Percentiles rank a stretch among this genome's conserved stretches.
phyloP scores from a whole-genome alignment of 2,888 invertebrate genomes.

The Zaprionus lineosus region DNA sequence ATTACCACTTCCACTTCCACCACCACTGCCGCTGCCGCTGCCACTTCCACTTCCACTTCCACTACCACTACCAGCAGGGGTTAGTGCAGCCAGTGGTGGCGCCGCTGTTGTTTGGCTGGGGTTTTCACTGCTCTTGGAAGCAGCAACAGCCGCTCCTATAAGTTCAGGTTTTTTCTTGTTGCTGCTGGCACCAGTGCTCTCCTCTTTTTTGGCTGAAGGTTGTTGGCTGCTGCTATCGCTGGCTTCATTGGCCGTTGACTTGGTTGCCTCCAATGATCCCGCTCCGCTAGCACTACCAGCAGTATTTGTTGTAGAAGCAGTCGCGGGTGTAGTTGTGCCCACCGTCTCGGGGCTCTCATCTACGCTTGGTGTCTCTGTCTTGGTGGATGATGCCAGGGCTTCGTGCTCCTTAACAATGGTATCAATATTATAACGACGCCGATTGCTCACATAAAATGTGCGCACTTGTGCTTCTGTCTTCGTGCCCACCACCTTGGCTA shows the following conservation, averaged over 20 bases:
- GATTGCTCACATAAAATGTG: constrained; percentile 95
- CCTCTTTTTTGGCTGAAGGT: constrained; percentile 48
- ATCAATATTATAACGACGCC: constrained; percentile 94
- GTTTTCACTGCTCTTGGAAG: constrained; percentile 15
- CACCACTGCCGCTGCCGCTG: too few species aligned
- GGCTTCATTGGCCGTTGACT: constrained; percentile 19
- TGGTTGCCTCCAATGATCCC: not conserved
- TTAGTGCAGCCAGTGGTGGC: not conserved
- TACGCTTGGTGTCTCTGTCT: constrained; percentile 39
- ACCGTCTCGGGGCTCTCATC: constrained; percentile 38
- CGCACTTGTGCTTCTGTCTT: constrained; percentile 97
- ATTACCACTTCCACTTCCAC: too few species aligned
- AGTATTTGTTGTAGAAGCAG: constrained; percentile 3
- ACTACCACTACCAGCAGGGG: constrained; percentile 1
- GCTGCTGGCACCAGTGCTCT: constrained; percentile 4
- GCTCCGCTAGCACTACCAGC: constrained; percentile 1
- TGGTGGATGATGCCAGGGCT: constrained; percentile 81
- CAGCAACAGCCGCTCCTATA: not conserved
- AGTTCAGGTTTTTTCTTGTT: constrained; percentile 49
- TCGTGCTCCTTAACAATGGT: constrained; percentile 93
- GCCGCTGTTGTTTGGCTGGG: not conserved
- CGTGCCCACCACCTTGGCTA: constrained; percentile 96
- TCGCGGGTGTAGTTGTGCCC: not conserved
- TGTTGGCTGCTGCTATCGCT: constrained; percentile 30
- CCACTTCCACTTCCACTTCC: too few species aligned